Percentiles rank a stretch among this genome's conserved stretches.
Evolutionary conservation across 2,113 vertebrate species (phyloP).

Genomic region (Felis catus): DNA sequence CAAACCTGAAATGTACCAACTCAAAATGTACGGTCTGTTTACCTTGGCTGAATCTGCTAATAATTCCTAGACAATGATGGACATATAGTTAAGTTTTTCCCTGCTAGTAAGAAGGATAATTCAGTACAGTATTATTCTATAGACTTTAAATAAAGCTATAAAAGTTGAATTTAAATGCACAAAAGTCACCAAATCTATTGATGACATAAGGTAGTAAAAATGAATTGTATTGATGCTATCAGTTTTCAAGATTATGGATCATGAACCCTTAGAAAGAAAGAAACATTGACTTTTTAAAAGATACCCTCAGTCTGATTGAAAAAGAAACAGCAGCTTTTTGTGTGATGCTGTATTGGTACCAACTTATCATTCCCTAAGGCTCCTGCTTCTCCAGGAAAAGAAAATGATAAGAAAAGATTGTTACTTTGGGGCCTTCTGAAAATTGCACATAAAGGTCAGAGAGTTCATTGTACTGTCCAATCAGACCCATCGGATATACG

Average conservation of each 20-base stretch:
- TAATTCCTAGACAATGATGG: not conserved
- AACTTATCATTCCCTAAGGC: conserved; percentile 62
- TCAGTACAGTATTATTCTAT: not conserved
- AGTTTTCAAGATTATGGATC: conserved; percentile 27
- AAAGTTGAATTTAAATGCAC: conserved; percentile 57
- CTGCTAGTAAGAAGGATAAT: not conserved
- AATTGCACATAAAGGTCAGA: conserved; percentile 59
- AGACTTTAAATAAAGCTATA: not conserved
- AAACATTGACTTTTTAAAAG: conserved; percentile 22
- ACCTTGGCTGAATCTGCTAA: not conserved
- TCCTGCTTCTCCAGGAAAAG: conserved; percentile 32
- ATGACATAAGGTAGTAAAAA: not conserved
- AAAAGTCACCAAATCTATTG: not conserved
- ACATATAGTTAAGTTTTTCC: not conserved
- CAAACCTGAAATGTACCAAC: not conserved
- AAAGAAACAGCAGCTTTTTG: not conserved
- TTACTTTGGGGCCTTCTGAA: conserved; percentile 65
- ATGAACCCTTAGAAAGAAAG: conserved; percentile 19
- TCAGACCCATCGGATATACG: not conserved
- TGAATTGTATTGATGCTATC: not conserved
- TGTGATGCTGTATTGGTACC: conserved; percentile 47
- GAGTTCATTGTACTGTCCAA: conserved; percentile 1
- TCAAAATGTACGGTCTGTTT: not conserved
- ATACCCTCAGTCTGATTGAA: conserved; percentile 54
- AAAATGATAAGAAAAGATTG: conserved; percentile 46